Evolutionary conservation across 1,140 invertebrate genomes (phyloP).

Genomic region (Aphelenchoides besseyi): DNA sequence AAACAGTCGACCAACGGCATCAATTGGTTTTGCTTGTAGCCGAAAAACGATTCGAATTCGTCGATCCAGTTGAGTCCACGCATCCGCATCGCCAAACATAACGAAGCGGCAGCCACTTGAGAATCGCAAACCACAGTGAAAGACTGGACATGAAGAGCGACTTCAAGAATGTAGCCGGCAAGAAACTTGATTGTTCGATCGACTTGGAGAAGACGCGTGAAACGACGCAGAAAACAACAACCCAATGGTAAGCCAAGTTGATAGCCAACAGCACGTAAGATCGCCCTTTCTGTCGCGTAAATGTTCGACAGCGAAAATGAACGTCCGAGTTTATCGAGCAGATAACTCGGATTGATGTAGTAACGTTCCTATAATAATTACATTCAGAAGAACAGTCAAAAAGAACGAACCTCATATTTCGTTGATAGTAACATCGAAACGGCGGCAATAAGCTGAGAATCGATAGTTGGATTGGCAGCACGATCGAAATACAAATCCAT

Average conservation of each 20-base stretch:
- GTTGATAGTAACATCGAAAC: background rate
- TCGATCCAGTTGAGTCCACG: background rate
- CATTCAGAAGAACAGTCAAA: background rate
- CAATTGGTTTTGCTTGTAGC: background rate
- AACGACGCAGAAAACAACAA: background rate
- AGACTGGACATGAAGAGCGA: background rate
- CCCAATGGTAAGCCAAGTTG: background rate
- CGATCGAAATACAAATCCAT: slow-evolving; percentile 1
- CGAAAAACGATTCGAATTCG: background rate
- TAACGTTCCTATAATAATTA: background rate
- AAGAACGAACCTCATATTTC: background rate
- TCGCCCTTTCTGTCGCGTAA: background rate
- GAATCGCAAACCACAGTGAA: background rate
- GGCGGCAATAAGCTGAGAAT: background rate
- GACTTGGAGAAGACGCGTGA: background rate
- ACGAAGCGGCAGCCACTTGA: background rate
- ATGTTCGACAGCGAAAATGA: background rate
- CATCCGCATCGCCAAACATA: background rate
- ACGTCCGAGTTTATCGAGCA: background rate
- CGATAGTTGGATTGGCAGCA: background rate
- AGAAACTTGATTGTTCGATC: background rate
- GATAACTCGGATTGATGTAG: background rate
- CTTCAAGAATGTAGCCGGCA: background rate
- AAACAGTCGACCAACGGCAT: background rate
- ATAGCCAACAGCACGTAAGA: background rate